phyloP scores from a whole-genome alignment of 2,797 vertebrate genomes.

The Sparidentex hasta region DNA sequence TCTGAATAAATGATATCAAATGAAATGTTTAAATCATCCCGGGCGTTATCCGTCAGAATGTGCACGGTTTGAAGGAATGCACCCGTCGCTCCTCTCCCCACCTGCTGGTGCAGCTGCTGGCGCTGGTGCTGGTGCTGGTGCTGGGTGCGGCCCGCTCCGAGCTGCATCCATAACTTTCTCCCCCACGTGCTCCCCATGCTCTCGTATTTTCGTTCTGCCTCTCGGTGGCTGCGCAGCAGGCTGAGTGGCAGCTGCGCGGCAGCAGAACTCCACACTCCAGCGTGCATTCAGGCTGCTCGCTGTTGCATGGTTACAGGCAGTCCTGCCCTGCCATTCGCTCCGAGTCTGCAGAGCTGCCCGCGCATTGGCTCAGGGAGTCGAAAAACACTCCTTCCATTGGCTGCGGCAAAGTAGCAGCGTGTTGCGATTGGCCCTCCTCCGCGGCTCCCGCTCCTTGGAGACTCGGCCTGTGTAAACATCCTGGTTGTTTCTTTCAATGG shows the following conservation, averaged over 20 bases:
- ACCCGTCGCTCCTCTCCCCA: constrained; percentile 2
- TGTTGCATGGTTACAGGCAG: constrained; percentile 88
- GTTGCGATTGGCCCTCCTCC: constrained; percentile 75
- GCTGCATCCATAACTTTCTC: constrained; percentile 80
- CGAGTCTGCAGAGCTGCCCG: constrained; percentile 35
- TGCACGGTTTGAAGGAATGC: constrained; percentile 20
- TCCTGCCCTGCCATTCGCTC: constrained; percentile 74
- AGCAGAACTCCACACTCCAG: constrained; percentile 63
- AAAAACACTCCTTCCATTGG: constrained; percentile 74
- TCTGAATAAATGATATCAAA: neutral
- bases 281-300: constrained; percentile 70
- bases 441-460: constrained; percentile 74
- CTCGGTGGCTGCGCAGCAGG: constrained; percentile 46
- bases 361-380: constrained; percentile 71
- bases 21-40: neutral
- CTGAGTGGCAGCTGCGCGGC: constrained; percentile 65
- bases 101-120: constrained; percentile 45
- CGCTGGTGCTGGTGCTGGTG: constrained; percentile 65
- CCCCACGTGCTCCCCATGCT: constrained; percentile 85
- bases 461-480: constrained; percentile 81
- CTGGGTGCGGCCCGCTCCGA: constrained; percentile 76
- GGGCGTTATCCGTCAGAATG: neutral
- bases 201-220: constrained; percentile 74
- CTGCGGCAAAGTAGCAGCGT: constrained; percentile 22
- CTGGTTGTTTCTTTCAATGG: constrained; percentile 82